Percentiles rank a stretch among this genome's conserved stretches.
phyloP scores from a whole-genome alignment of 2,113 vertebrate genomes.

The Hyperoodon ampullatus region DNA sequence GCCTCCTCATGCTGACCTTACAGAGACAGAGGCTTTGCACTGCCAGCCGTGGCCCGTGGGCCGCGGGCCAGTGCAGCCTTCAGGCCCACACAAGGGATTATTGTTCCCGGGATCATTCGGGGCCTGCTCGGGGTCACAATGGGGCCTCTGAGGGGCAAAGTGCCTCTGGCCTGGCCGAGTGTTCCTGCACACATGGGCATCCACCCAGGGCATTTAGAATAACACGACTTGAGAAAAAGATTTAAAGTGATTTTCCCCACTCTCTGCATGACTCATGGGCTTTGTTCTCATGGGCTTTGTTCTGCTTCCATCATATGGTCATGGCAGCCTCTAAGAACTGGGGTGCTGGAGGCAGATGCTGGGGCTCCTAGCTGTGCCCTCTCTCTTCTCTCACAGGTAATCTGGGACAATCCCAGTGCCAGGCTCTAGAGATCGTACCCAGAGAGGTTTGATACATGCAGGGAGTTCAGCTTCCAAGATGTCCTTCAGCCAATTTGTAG shows the following conservation, averaged over 20 bases:
- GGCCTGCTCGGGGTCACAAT: constrained; percentile 54
- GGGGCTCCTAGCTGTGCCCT: neutral
- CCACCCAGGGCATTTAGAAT: constrained; percentile 58
- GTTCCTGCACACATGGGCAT: constrained; percentile 50
- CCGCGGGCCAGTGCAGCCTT: neutral
- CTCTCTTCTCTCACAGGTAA: neutral
- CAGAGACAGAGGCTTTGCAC: neutral
- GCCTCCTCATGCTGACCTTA: neutral
- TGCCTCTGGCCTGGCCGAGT: neutral
- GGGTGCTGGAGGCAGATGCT: neutral
- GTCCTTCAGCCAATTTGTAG: neutral
- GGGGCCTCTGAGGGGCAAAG: constrained; percentile 68
- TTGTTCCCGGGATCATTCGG: constrained; percentile 53
- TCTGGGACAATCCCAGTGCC: neutral
- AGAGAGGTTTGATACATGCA: neutral
- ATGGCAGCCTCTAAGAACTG: neutral
- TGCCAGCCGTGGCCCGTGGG: neutral
- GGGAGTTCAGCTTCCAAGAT: neutral
- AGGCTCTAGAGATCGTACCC: neutral
- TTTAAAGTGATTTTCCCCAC: constrained; percentile 30
- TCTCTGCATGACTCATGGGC: neutral
- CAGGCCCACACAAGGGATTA: constrained; percentile 21
- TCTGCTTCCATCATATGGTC: neutral
- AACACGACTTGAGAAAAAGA: constrained; percentile 47
- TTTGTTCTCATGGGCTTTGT: constrained; percentile 54